Base-by-base conservation (phyloP, 2,797 vertebrate genomes). In the Trematomus bernacchii region DNA sequence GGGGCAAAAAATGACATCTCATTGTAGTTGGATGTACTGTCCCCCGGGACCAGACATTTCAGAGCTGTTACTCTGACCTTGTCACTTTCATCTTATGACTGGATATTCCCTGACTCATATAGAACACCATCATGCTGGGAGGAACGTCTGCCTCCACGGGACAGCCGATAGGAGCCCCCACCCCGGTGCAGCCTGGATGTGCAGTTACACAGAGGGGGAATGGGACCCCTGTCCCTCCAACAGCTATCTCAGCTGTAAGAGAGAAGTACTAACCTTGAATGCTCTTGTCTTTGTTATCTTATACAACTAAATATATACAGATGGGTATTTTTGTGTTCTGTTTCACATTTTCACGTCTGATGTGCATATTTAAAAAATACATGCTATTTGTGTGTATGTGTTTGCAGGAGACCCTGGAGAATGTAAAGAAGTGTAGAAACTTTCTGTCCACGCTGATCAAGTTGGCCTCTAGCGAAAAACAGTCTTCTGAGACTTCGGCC, bases 341-440 rank as follows among this genome's bases (percentile, higher is more conserved):
- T 6, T 3, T 30, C n/a, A 27, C 16, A 6, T 62, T 61, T 21
- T 1, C 40, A 7, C 27, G 4, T 47, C 3, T n/a, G 21, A 23
- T 53, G 12, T 66, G 18, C 43, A 13, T 50, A 15, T 51, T 71
- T 30, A 5, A 46, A 13, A 23, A 16, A 10, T 54, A 13, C 27
- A 27, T 64, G 10, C 4, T 3, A 21, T n/a, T 53, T 65, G 21
- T 65, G 14, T 58, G 60, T 65, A 0, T 79, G 11, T 84, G 37
- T 18, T 74, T 76, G 42, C 83, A 98, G 97, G 97, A 98, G 94
- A 97, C 96, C 3, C 95, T 97, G 92, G 97, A 98, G 89, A 98
- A 97, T 87, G 97, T 98, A 91, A 98, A 98, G 90, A 98, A 98
- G 90, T 98, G 97, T 85, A 94, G 96, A 92, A 98, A 97, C 89